These are phyloP conservation scores for Phalera bucephala DNA, from an alignment of 2,888 invertebrate genomes.

Conservation along the genomic window DNA sequence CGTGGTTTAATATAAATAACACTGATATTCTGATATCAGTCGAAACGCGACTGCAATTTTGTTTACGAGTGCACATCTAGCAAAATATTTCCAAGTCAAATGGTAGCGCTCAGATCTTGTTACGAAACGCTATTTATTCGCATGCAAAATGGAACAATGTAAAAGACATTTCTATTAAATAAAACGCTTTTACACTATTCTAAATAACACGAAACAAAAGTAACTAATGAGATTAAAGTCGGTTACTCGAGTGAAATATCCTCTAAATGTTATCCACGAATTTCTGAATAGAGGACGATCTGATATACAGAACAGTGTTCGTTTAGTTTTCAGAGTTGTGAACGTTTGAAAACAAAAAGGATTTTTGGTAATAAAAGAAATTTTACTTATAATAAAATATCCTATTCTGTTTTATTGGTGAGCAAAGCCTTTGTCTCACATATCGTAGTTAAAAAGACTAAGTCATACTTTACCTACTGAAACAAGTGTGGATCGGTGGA, in stretches of 20 bases:
- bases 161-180: slow-evolving; percentile 3
- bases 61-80: not conserved
- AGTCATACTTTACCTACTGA: too few relatives aligned
- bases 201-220: not conserved
- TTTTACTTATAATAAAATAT: too few relatives aligned
- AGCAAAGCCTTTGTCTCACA: too few relatives aligned
- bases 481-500: too few relatives aligned
- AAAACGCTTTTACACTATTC: not conserved
- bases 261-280: not conserved
- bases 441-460: too few relatives aligned
- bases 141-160: slow-evolving; percentile 4
- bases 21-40: not conserved
- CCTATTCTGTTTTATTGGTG: too few relatives aligned
- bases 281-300: not conserved
- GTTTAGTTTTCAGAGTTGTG: not conserved
- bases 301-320: not conserved
- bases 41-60: not conserved
- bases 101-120: slow-evolving; percentile 1
- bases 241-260: not conserved
- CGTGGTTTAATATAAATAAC: not conserved
- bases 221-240: slow-evolving; percentile 1
- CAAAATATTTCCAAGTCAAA: slow-evolving; percentile 1
- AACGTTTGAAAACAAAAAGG: not conserved
- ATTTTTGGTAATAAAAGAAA: too few relatives aligned
- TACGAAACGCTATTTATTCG: slow-evolving; percentile 3